Base-by-base conservation (phyloP, 2,888 invertebrate species). In the Drosophila vallismaia region DNA sequence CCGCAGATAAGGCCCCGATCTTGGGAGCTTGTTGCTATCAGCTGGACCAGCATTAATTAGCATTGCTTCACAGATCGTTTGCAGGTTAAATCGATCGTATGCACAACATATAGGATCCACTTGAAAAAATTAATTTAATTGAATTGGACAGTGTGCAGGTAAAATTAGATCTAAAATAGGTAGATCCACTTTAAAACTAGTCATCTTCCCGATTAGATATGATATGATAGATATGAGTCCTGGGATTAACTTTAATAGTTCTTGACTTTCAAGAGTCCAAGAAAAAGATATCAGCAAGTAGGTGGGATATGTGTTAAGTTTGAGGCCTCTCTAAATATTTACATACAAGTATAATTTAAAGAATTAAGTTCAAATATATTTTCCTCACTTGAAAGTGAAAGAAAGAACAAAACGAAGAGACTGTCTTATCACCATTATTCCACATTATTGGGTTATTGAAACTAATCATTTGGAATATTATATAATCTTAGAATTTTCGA, bases 71-170 rank as follows among this genome's bases (percentile, higher is more conserved):
- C 29, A 52, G 67, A 63, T 63, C 67, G 67, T 63, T 63, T 63
- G 63, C 63, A 64, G 68, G 67, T 51, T 68, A 45, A 52, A 36
- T 51, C 36, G 67, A 63, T 64, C 36, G 44, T 38, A 62, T 8
- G 28, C 28, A 19, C 9, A 29, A 64, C 69, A 29, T 52, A 52
- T 63, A 66, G 36, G 63, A 50, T 49, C 52, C 55, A 54, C 26
- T 4, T 5, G n/a, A 4, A 54, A 7, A 36, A 14, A 50, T n/a
- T 9, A 33, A 10, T n/a, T 4, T 5, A 8, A 28, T 28, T 28
- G 28, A 28, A 28, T 28, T 4, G 28, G 6, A 28, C 28, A 28
- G 5, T 28, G 28, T 28, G 28, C 28, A 28, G 28, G 28, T 28
- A 0, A 5, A 28, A 28, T 28, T 28, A 28, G 28, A 28, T 6